Evolutionary conservation across 2,113 vertebrate species (phyloP).

Genomic region (Carassius carassius): DNA sequence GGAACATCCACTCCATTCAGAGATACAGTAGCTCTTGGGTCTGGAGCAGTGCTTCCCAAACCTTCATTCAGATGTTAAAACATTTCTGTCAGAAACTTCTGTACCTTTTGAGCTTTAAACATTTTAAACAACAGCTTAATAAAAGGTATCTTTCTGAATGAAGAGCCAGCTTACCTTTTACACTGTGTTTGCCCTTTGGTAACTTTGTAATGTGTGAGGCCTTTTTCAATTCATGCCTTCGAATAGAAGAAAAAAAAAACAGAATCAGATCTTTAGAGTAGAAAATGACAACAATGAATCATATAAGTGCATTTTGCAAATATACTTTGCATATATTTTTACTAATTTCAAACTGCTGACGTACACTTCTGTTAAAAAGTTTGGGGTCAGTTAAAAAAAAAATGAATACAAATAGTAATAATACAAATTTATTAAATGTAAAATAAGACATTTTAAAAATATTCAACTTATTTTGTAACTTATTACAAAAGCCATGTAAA

Average conservation of each 20-base stretch:
- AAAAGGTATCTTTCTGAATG: not conserved
- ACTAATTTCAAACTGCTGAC: too few species aligned
- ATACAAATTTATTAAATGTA: too few species aligned
- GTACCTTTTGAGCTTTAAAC: too few species aligned
- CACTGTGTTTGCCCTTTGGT: slow-evolving; percentile 97
- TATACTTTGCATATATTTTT: too few species aligned
- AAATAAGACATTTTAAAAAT: too few species aligned
- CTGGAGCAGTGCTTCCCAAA: slow-evolving; percentile 92
- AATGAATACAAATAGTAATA: too few species aligned
- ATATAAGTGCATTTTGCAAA: not conserved
- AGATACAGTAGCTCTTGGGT: slow-evolving; percentile 81
- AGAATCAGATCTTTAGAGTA: not conserved
- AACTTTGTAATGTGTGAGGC: slow-evolving; percentile 93
- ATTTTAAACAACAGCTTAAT: not conserved
- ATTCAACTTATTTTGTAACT: too few species aligned
- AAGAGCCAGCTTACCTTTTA: slow-evolving; percentile 84
- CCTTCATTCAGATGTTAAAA: slow-evolving; percentile 70
- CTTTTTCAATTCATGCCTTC: slow-evolving; percentile 93
- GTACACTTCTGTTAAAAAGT: too few species aligned
- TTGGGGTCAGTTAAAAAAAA: too few species aligned
- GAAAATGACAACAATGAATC: not conserved
- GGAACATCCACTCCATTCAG: slow-evolving; percentile 91
- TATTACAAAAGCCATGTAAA: too few species aligned
- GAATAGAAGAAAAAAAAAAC: slow-evolving; percentile 43
- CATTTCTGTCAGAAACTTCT: not conserved